Base-by-base conservation (phyloP, 2,797 vertebrate genomes). In the Todus mexicanus region DNA sequence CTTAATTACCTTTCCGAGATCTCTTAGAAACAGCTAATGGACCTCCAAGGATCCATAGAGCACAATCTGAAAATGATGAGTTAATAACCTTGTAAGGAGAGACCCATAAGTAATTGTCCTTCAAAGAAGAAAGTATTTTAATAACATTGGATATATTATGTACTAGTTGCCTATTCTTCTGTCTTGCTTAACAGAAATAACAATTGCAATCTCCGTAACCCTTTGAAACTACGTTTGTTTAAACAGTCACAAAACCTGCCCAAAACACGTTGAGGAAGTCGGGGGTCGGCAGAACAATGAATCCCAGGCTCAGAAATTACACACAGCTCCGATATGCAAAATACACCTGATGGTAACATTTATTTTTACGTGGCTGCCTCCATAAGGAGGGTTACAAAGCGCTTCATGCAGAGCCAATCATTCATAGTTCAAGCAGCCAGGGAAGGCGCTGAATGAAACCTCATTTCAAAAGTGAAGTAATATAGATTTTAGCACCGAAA, bases 81-180 rank as follows among this genome's bases (percentile, higher is more conserved):
- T 80, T 95, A 94, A 95, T 93, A 87, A 89, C 78, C 72, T 80
- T 60, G n/a, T 80, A 50, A 93, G 75, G 54, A 57, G 53, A 74
- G 65, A 83, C 64, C 45, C 42, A 92, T 22, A 76, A 87, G 72
- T 65, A 38, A 71, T 9, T 76, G 74, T 16, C 72, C 74, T 96
- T 89, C 86, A 71, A 63, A 72, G 65, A 63, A 94, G 74, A 71
- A 76, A 43, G 2, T 35, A 29, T 5, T 83, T 51, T 66, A 88
- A 78, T 48, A 77, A 48, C 37, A 15, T 7, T n/a, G 42, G 22
- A 53, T 57, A 11, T 29, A 57, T 71, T 43, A 54, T 10, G 71
- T 37, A 68, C n/a, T 7, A 68, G 17, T 57, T 87, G 48, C 51
- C 47, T 76, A 18, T 33, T 88, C 42, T 57, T 74, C 37, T 51